A percentile compares a stretch with the other conserved stretches of the same genome.
Conservation (phyloP, 2,797 vertebrate genomes). For the Pogoniulus pusillus region DNA sequence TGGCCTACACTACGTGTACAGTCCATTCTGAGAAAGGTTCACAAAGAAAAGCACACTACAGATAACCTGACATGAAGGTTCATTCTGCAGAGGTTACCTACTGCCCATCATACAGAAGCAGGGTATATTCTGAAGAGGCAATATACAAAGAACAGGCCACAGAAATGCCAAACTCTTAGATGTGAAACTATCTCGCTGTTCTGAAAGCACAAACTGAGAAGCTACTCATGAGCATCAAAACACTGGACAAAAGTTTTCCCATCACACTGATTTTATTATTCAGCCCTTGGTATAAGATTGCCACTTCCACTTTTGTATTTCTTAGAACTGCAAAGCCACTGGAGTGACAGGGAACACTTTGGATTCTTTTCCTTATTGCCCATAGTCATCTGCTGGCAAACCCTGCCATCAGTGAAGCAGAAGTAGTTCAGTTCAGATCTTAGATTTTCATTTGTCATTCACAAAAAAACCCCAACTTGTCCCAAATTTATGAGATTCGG, state of each 20-base stretch:
- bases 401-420: background rate
- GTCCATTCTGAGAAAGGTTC: background rate
- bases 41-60: background rate
- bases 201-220: background rate
- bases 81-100: background rate
- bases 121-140: background rate
- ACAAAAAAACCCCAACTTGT: background rate
- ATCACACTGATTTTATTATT: background rate
- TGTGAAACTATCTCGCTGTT: background rate
- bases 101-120: rapidly evolving
- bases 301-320: background rate
- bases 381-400: background rate
- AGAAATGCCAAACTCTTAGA: rapidly evolving
- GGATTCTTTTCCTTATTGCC: background rate
- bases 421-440: background rate
- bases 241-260: background rate
- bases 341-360: background rate
- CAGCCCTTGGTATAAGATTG: background rate
- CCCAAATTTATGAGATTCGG: background rate
- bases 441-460: background rate
- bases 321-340: background rate
- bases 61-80: rapidly evolving
- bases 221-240: background rate
- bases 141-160: background rate
- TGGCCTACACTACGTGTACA: background rate